Conservation (phyloP, 2,113 vertebrate species). For the Nerophis ophidion region DNA sequence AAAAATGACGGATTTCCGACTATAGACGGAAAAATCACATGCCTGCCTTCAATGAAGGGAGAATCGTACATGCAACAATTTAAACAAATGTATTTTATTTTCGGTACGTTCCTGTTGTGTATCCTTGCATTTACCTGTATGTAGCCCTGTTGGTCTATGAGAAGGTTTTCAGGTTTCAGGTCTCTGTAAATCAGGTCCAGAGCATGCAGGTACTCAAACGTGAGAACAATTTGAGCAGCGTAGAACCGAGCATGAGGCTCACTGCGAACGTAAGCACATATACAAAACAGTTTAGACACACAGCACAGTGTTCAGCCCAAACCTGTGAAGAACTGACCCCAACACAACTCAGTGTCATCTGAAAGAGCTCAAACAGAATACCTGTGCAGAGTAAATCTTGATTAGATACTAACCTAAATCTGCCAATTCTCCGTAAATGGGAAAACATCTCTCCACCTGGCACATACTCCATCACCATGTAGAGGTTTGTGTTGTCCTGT, state of each 20-base stretch:
- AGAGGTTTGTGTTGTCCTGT: slow-evolving; percentile 87
- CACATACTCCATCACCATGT: slow-evolving; percentile 94
- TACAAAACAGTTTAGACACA: neutral
- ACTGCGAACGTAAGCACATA: slow-evolving; percentile 28
- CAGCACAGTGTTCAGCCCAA: neutral
- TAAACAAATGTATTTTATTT: too few relatives aligned
- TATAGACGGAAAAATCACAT: too few relatives aligned
- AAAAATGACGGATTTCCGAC: too few relatives aligned
- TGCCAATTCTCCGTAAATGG: slow-evolving; percentile 84
- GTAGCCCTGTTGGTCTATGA: slow-evolving; percentile 64
- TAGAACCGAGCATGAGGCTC: slow-evolving; percentile 68
- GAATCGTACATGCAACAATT: too few relatives aligned
- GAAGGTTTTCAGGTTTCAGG: slow-evolving; percentile 65
- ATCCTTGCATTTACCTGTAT: slow-evolving; percentile 45
- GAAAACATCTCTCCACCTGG: slow-evolving; percentile 92
- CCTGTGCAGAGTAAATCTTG: neutral
- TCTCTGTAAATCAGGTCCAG: slow-evolving; percentile 71
- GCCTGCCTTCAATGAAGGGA: too few relatives aligned
- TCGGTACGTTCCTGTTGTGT: too few relatives aligned
- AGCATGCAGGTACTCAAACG: slow-evolving; percentile 67
- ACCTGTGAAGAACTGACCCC: neutral
- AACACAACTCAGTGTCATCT: neutral
- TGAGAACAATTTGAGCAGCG: slow-evolving; percentile 68
- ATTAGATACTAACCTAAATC: slow-evolving; percentile 77
- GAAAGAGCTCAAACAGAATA: neutral